Evolutionary conservation across 2,888 invertebrate species (phyloP).

Genomic region (Apantesis nais): DNA sequence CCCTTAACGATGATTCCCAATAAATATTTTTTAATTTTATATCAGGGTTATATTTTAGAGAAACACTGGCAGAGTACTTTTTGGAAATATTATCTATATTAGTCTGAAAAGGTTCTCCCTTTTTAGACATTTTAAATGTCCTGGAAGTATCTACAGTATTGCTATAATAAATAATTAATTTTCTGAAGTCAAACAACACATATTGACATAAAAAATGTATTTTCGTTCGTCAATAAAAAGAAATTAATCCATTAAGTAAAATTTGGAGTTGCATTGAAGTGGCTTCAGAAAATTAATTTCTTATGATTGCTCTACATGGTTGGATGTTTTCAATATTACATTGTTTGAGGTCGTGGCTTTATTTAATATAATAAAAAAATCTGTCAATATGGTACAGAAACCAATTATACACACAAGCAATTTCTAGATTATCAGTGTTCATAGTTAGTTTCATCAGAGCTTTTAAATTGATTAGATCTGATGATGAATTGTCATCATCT

Average conservation of each 20-base stretch:
- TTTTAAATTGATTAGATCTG: not conserved
- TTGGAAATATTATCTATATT: constrained; percentile 28
- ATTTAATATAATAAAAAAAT: constrained; percentile 26
- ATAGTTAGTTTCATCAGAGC: constrained; percentile 1
- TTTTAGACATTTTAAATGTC: not conserved
- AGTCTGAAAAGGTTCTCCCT: not conserved
- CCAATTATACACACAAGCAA: constrained; percentile 8
- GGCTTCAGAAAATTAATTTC: constrained; percentile 1
- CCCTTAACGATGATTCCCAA: too few relatives aligned
- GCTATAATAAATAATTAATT: not conserved
- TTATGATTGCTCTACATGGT: constrained; percentile 28
- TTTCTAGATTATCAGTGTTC: constrained; percentile 12
- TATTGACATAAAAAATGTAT: too few relatives aligned
- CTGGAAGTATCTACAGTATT: not conserved
- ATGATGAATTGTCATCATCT: not conserved
- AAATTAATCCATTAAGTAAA: too few relatives aligned
- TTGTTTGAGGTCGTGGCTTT: constrained; percentile 44
- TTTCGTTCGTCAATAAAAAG: too few relatives aligned
- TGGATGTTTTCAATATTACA: constrained; percentile 40
- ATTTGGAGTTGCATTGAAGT: not conserved
- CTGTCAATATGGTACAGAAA: constrained; percentile 42
- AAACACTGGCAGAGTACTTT: constrained; percentile 45
- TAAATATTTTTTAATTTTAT: not conserved
- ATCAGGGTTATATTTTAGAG: constrained; percentile 25
- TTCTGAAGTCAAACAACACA: constrained; percentile 7